These are phyloP conservation scores for Spea bombifrons DNA, from an alignment of 2,113 vertebrate genomes.

Conservation along the genomic window DNA sequence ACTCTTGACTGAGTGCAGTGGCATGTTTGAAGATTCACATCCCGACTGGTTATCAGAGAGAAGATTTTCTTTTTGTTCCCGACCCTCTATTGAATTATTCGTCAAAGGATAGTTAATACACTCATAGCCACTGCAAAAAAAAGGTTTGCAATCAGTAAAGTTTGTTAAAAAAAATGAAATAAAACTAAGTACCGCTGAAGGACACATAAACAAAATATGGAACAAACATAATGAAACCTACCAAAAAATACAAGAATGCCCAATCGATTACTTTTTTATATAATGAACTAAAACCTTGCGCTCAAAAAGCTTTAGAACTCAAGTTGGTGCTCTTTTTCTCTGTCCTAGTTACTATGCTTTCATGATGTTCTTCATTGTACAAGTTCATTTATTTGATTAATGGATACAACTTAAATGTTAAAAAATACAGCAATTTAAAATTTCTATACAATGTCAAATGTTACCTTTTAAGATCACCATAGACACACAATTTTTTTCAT, in stretches of 20 bases:
- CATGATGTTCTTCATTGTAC: background rate
- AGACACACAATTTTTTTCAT: background rate
- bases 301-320: background rate
- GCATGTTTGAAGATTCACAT: conserved; percentile 48
- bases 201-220: background rate
- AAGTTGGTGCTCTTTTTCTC: background rate
- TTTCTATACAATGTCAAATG: background rate
- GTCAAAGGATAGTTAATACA: conserved; percentile 65
- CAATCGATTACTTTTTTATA: background rate
- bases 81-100: conserved; percentile 48
- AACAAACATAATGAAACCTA: background rate
- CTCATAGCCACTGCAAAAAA: conserved; percentile 62
- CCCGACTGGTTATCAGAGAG: conserved; percentile 34
- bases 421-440: background rate
- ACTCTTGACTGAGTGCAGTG: conserved; percentile 47
- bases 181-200: background rate
- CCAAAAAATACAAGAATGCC: background rate
- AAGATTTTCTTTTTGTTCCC: conserved; percentile 40
- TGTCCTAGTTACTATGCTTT: background rate
- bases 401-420: no score
- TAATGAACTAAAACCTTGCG: conserved; percentile 1
- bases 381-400: no score
- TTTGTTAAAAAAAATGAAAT: no score
- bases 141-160: conserved; percentile 33
- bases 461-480: background rate